Evolutionary conservation across 2,797 vertebrate species (phyloP).

Genomic region (Xenops minutus): DNA sequence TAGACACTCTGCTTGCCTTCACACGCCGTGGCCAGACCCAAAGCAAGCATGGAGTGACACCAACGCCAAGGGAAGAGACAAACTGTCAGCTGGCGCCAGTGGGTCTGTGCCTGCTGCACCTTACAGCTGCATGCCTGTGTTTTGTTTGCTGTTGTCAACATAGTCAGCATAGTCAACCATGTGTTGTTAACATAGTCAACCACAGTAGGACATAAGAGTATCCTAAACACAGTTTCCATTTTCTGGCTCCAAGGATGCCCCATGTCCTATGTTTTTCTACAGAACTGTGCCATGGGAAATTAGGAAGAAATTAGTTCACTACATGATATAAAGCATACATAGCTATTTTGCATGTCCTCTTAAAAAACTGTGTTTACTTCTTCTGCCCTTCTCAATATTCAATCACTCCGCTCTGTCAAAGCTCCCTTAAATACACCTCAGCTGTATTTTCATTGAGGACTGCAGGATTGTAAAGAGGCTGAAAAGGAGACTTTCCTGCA

Average conservation of each 20-base stretch:
- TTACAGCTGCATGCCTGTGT: neutral
- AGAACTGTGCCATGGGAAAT: neutral
- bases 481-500: neutral
- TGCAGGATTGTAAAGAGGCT: neutral
- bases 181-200: neutral
- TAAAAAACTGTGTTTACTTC: neutral
- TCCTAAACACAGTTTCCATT: neutral
- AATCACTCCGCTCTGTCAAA: neutral
- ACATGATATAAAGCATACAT: neutral
- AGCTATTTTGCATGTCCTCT: neutral
- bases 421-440: neutral
- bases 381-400: neutral
- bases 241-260: neutral
- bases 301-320: neutral
- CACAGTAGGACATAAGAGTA: neutral
- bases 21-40: neutral
- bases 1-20: neutral
- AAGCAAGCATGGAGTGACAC: neutral
- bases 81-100: accelerated
- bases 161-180: too few species aligned
- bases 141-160: neutral
- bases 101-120: neutral
- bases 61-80: neutral
- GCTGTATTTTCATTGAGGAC: neutral
- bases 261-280: neutral